Percentiles rank a stretch among this genome's conserved stretches.
These are phyloP conservation scores for Cyrtonyx montezumae DNA, from an alignment of 2,113 vertebrate species.

Conservation along the genomic window DNA sequence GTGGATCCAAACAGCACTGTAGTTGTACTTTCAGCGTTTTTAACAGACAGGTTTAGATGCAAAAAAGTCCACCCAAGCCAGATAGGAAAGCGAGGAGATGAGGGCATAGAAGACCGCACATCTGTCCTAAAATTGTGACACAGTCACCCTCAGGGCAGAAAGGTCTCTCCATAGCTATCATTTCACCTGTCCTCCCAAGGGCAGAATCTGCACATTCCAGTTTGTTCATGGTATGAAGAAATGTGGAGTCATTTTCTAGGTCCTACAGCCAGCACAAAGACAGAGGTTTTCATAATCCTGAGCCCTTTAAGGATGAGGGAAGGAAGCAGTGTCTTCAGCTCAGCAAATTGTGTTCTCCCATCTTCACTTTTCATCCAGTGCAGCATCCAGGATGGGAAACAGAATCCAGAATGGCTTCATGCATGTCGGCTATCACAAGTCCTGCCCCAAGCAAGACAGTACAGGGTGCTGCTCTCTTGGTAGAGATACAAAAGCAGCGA, in stretches of 20 bases:
- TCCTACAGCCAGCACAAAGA: background rate
- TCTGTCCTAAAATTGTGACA: background rate
- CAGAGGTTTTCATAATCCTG: background rate
- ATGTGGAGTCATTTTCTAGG: background rate
- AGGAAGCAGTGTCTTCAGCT: background rate
- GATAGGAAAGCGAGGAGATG: background rate
- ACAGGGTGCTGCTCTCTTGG: accelerated
- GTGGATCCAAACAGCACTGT: background rate
- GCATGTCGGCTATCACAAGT: background rate
- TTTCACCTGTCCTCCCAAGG: background rate
- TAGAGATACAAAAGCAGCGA: background rate
- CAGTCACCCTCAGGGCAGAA: background rate
- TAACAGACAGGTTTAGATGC: background rate
- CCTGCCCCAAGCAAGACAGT: background rate
- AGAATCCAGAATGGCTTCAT: background rate
- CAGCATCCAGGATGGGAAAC: background rate
- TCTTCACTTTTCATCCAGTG: background rate
- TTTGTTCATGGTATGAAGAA: background rate
- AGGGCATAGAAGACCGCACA: background rate
- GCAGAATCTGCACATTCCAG: background rate
- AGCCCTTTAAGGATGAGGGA: background rate
- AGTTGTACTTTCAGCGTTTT: background rate
- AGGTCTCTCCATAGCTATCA: background rate
- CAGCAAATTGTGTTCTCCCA: background rate
- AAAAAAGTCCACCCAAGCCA: background rate